Conservation (phyloP, 2,888 invertebrate genomes). For the Eupithecia vulgata region DNA sequence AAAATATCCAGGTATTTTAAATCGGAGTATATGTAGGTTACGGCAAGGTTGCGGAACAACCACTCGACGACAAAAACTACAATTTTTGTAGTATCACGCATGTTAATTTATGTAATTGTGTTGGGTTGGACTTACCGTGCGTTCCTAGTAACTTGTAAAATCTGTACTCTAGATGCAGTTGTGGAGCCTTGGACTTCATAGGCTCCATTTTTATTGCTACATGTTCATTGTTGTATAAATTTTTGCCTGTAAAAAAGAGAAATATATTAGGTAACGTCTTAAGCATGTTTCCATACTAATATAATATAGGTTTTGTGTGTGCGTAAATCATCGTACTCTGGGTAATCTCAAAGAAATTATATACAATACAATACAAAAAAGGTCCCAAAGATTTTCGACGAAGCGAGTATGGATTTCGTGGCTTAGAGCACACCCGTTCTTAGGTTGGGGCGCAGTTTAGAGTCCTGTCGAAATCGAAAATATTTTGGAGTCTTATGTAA, state of each 20-base stretch:
- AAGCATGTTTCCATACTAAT: too few species aligned
- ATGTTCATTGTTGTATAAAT: slow-evolving; percentile 99
- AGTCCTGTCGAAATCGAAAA: too few species aligned
- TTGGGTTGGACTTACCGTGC: slow-evolving; percentile 89
- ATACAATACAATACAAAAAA: too few species aligned
- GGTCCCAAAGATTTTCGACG: too few species aligned
- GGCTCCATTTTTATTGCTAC: slow-evolving; percentile 99
- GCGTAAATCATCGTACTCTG: too few species aligned
- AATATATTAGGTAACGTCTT: slow-evolving; percentile 18
- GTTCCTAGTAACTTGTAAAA: slow-evolving; percentile 99
- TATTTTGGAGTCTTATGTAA: too few species aligned
- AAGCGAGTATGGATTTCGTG: too few species aligned
- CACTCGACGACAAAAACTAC: slow-evolving; percentile 34
- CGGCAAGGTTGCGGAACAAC: slow-evolving; percentile 2
- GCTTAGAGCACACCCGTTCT: too few species aligned
- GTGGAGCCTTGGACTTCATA: slow-evolving; percentile 99
- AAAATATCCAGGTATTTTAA: too few species aligned
- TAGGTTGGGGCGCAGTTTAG: too few species aligned
- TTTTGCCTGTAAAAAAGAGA: slow-evolving; percentile 92
- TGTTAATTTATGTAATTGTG: slow-evolving; percentile 44
- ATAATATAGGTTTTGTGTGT: too few species aligned
- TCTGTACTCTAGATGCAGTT: slow-evolving; percentile 99
- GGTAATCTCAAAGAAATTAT: too few species aligned
- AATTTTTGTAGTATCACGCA: slow-evolving; percentile 39
- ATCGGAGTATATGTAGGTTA: slow-evolving; percentile 15